These are phyloP conservation scores for Tholera decimalis DNA, from an alignment of 2,888 invertebrate genomes.

Conservation along the genomic window DNA sequence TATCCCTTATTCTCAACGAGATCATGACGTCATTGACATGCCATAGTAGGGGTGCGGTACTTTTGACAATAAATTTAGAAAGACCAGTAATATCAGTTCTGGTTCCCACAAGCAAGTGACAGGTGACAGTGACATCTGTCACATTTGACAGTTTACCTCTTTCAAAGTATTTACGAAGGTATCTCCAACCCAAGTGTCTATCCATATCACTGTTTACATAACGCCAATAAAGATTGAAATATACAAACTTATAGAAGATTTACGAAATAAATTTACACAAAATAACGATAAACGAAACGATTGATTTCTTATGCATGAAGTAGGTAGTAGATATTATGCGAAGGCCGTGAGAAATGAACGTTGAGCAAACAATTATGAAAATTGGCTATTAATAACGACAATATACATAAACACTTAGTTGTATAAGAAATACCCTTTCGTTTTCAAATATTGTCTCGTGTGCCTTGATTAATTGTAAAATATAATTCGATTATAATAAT, in stretches of 20 bases:
- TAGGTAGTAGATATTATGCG: constrained; percentile 29
- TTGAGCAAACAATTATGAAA: constrained; percentile 46
- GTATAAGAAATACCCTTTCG: constrained; percentile 10
- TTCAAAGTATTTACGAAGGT: not conserved
- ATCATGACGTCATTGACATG: not conserved
- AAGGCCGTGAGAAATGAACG: constrained; percentile 35
- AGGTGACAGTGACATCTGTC: no score
- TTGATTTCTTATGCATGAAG: constrained; percentile 10
- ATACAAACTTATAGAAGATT: not conserved
- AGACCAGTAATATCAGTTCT: constrained; percentile 12
- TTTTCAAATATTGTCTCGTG: not conserved
- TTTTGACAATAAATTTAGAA: not conserved
- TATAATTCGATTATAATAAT: constrained; percentile 5
- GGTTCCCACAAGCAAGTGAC: no score
- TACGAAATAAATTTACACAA: constrained; percentile 9
- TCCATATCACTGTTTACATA: constrained; percentile 4
- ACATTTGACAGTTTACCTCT: constrained; percentile 1
- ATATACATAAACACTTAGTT: constrained; percentile 44
- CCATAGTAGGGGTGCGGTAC: not conserved
- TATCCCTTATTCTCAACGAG: not conserved
- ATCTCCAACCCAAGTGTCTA: constrained; percentile 23
- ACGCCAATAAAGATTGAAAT: constrained; percentile 3
- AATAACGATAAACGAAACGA: constrained; percentile 15
- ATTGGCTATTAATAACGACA: constrained; percentile 14
- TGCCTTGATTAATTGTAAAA: constrained; percentile 7